phyloP scores from a whole-genome alignment of 2,888 invertebrate species.

The Crepidodera aurea region DNA sequence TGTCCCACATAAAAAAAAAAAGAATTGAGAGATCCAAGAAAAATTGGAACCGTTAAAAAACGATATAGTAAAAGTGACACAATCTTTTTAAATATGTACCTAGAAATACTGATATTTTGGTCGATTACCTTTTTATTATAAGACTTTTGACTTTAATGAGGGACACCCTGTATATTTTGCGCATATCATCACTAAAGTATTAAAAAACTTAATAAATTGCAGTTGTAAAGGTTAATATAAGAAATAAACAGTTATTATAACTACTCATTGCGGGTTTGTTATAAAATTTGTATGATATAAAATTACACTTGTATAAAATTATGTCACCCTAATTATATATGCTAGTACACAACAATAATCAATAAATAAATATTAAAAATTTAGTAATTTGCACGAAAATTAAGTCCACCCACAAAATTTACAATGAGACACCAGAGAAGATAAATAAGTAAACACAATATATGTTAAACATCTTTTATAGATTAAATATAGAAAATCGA shows the following conservation, averaged over 20 bases:
- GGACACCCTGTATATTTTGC: slow-evolving; percentile 27
- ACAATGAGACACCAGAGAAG: background rate
- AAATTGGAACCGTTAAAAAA: too few relatives aligned
- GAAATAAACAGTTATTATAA: slow-evolving; percentile 29
- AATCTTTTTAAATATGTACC: background rate
- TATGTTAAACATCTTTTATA: background rate
- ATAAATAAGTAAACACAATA: background rate
- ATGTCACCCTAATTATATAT: slow-evolving; percentile 30
- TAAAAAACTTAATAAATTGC: slow-evolving; percentile 36
- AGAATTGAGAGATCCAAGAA: slow-evolving; percentile 1
- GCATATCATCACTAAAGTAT: slow-evolving; percentile 37
- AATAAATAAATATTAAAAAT: slow-evolving; percentile 45
- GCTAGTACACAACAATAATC: slow-evolving; percentile 47
- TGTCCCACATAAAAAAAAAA: slow-evolving; percentile 11
- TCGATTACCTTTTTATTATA: background rate
- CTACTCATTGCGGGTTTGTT: slow-evolving; percentile 29
- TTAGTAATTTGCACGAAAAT: slow-evolving; percentile 23
- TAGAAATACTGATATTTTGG: background rate
- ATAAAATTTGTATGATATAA: slow-evolving; percentile 41
- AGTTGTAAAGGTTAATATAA: slow-evolving; percentile 20
- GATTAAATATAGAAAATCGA: background rate
- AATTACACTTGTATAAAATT: slow-evolving; percentile 35
- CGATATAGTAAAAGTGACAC: too few relatives aligned
- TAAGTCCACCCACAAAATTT: slow-evolving; percentile 24
- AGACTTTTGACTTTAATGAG: background rate